phyloP scores from a whole-genome alignment of 2,113 vertebrate genomes.

The Cyanistes caeruleus region DNA sequence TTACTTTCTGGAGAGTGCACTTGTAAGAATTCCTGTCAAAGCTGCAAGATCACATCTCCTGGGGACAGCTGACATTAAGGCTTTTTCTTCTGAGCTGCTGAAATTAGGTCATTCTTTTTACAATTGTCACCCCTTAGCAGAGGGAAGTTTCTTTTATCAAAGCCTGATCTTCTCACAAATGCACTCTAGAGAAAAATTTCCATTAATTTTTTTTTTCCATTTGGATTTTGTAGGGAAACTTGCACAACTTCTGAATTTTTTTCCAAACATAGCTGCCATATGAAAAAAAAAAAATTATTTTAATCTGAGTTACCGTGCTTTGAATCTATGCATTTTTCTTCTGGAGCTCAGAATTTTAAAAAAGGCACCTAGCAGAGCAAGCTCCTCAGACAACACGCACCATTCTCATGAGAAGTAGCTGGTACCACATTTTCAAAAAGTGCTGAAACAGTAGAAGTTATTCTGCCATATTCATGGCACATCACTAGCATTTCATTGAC shows the following conservation, averaged over 20 bases:
- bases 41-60: neutral
- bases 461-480: neutral
- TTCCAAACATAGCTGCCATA: neutral
- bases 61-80: neutral
- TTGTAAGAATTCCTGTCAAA: neutral
- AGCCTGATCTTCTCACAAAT: neutral
- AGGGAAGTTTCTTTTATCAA: neutral
- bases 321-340: neutral
- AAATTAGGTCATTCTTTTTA: slow-evolving; percentile 31
- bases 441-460: neutral
- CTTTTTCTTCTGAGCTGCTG: neutral
- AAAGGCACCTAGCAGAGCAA: neutral
- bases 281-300: neutral
- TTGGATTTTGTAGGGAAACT: neutral
- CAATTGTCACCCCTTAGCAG: neutral
- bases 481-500: neutral
- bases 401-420: neutral
- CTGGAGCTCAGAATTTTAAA: neutral
- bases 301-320: neutral
- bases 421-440: neutral
- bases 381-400: neutral
- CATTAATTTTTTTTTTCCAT: neutral
- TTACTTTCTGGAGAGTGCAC: neutral
- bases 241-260: neutral
- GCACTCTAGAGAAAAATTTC: neutral